Evolutionary conservation across 2,113 vertebrate genomes (phyloP), one percentile per base, ranked within the genome.

Genomic region (Anthoscopus minutus): DNA sequence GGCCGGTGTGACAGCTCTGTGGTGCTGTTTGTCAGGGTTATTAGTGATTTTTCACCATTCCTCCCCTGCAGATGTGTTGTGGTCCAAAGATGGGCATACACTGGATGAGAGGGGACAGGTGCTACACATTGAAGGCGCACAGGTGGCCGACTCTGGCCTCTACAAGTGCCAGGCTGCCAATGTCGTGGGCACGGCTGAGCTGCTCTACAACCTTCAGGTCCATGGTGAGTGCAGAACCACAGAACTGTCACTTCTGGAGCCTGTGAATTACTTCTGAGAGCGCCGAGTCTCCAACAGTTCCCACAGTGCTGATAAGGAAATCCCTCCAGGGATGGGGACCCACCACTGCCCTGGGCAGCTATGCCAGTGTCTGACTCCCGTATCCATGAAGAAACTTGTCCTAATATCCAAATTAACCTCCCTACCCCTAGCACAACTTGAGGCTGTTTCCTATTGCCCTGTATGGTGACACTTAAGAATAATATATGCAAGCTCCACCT

Each of bases 161-260:
- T 99, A 99, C 95, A 98, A 97, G 84, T 99, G 99, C 82, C 96
- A 98, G 25, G 99, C 99, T 8, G 94, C 98, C 57, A 99, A 99
- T 54, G 76, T 98, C 8, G 99, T 98, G 1, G 99, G 99, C 90
- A 96, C 94, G 2, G 98, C 99, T 3, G 98, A 99, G 72, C 83
- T 98, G 38, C 96, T 98, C 73, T 98, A 99, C 83, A 98, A 88
- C 53, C 98, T 99, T 13, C 98, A 99, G 93, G 98, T 99, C 76
- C 98, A 98, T 10, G 98, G 99, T 99, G 92, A 98, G 98, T 96
- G 30, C 31, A 25, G 23, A 30, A 0, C 48, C 45, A 21, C 0
- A 0, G 30, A 20, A 1, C 6, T 33, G 37, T 2, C 37, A 1
- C 53, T 38, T 5, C 28, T 38, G 30, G 23, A 7, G 6, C 28